phyloP scores from a whole-genome alignment of 1,140 invertebrate genomes.

The Muscidifurax raptorellus region DNA sequence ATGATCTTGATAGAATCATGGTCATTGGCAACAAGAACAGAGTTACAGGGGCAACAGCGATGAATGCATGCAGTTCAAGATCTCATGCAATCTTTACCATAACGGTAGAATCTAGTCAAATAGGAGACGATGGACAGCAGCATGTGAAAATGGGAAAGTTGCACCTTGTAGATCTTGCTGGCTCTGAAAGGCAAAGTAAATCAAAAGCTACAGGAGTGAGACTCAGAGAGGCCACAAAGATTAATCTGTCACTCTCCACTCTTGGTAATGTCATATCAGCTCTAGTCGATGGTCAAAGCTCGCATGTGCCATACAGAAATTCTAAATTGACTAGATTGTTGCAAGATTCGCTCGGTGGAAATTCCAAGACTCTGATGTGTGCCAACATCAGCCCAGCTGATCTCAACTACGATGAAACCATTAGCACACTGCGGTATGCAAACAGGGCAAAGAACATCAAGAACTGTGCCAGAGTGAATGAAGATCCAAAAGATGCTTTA shows the following conservation, averaged over 20 bases:
- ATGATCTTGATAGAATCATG: slow-evolving; percentile 87
- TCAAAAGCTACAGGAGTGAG: slow-evolving; percentile 92
- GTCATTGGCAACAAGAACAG: slow-evolving; percentile 89
- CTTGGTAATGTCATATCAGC: slow-evolving; percentile 97
- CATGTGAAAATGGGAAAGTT: slow-evolving; percentile 86
- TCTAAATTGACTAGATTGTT: slow-evolving; percentile 94
- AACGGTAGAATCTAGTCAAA: slow-evolving; percentile 87
- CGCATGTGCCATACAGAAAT: slow-evolving; percentile 96
- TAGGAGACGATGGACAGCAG: slow-evolving; percentile 78
- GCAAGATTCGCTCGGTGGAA: slow-evolving; percentile 96
- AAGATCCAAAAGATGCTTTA: slow-evolving; percentile 98
- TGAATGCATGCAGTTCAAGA: slow-evolving; percentile 90
- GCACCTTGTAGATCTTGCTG: slow-evolving; percentile 91
- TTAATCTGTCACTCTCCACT: slow-evolving; percentile 95
- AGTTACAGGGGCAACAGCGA: slow-evolving; percentile 86
- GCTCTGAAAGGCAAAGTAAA: slow-evolving; percentile 93
- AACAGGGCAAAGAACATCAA: slow-evolving; percentile 98
- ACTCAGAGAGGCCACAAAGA: slow-evolving; percentile 95
- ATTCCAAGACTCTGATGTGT: slow-evolving; percentile 97
- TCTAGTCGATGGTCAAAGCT: slow-evolving; percentile 94
- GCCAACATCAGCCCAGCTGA: slow-evolving; percentile 97
- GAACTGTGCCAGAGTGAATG: slow-evolving; percentile 97
- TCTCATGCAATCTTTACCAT: slow-evolving; percentile 94
- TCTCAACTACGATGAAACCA: slow-evolving; percentile 97
- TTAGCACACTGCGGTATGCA: slow-evolving; percentile 97